Percentiles rank a stretch among this genome's conserved stretches.
Evolutionary conservation across 2,888 invertebrate species (phyloP).

Genomic region (Andrena trimmerana): DNA sequence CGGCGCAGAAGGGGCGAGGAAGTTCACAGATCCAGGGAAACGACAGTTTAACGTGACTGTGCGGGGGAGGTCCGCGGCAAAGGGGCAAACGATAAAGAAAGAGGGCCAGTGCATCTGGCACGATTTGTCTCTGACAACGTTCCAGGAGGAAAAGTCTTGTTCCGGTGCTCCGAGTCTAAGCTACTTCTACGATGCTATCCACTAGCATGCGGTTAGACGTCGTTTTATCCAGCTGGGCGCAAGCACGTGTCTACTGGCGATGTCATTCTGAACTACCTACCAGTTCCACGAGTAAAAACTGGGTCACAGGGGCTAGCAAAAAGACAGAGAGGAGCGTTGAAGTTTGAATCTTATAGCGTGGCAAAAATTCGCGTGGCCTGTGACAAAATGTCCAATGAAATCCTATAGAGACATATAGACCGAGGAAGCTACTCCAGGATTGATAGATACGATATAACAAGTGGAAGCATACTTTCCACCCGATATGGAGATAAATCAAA

Average conservation of each 20-base stretch:
- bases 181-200: slow-evolving; percentile 51
- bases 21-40: slow-evolving; percentile 34
- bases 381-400: slow-evolving; percentile 35
- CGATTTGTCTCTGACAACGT: slow-evolving; percentile 71
- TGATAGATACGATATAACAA: background rate
- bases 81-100: slow-evolving; percentile 35
- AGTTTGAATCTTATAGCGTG: slow-evolving; percentile 34
- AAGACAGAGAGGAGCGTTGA: slow-evolving; percentile 4
- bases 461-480: background rate
- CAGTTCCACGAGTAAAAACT: slow-evolving; percentile 31
- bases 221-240: slow-evolving; percentile 57
- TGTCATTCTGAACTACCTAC: slow-evolving; percentile 35
- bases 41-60: slow-evolving; percentile 53
- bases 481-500: too few species aligned
- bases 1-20: too few species aligned
- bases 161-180: slow-evolving; percentile 60
- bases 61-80: slow-evolving; percentile 11
- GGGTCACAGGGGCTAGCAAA: slow-evolving; percentile 11
- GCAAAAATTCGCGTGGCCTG: slow-evolving; percentile 3
- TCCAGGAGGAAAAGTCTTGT: slow-evolving; percentile 64
- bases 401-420: background rate
- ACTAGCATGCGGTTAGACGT: slow-evolving; percentile 33
- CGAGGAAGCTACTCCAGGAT: background rate
- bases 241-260: slow-evolving; percentile 32
- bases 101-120: slow-evolving; percentile 45